These are phyloP conservation scores for Tipula helvola DNA, from an alignment of 2,888 invertebrate genomes.

Conservation along the genomic window DNA sequence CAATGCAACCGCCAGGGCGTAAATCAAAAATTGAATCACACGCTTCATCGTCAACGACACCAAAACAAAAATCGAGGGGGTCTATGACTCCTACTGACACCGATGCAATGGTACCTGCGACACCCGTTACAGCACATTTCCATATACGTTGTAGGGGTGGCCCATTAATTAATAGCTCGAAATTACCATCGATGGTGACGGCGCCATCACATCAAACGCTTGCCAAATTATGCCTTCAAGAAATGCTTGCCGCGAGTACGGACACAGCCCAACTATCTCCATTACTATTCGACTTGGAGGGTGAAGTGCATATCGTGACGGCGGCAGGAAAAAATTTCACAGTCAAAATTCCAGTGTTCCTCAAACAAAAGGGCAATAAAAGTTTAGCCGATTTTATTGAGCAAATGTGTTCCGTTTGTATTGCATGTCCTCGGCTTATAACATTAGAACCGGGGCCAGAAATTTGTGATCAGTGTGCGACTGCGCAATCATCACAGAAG, in stretches of 20 bases:
- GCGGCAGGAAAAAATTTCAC: slow-evolving; percentile 36
- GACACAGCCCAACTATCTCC: slow-evolving; percentile 33
- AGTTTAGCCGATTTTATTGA: slow-evolving; percentile 32
- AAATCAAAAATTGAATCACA: slow-evolving; percentile 51
- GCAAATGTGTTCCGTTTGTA: slow-evolving; percentile 32
- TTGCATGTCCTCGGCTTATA: slow-evolving; percentile 34
- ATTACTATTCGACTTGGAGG: slow-evolving; percentile 31
- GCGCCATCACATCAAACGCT: slow-evolving; percentile 37
- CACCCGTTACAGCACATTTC: slow-evolving; percentile 40
- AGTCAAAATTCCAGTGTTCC: slow-evolving; percentile 33
- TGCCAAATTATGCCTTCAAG: slow-evolving; percentile 35
- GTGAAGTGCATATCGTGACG: slow-evolving; percentile 35
- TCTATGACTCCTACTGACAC: slow-evolving; percentile 43
- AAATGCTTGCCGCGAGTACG: slow-evolving; percentile 33
- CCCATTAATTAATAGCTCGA: slow-evolving; percentile 37
- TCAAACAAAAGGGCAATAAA: slow-evolving; percentile 32
- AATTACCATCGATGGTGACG: slow-evolving; percentile 38
- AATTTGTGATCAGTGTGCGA: slow-evolving; percentile 34
- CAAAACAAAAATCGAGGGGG: slow-evolving; percentile 42
- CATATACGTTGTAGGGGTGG: slow-evolving; percentile 41
- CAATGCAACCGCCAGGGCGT: slow-evolving; percentile 85
- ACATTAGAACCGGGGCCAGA: slow-evolving; percentile 33
- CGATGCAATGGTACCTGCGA: slow-evolving; percentile 36
- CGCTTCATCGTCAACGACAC: slow-evolving; percentile 31
- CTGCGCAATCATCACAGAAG: slow-evolving; percentile 22